Base-by-base conservation (phyloP, 2,113 vertebrate genomes). In the Albula goreensis region DNA sequence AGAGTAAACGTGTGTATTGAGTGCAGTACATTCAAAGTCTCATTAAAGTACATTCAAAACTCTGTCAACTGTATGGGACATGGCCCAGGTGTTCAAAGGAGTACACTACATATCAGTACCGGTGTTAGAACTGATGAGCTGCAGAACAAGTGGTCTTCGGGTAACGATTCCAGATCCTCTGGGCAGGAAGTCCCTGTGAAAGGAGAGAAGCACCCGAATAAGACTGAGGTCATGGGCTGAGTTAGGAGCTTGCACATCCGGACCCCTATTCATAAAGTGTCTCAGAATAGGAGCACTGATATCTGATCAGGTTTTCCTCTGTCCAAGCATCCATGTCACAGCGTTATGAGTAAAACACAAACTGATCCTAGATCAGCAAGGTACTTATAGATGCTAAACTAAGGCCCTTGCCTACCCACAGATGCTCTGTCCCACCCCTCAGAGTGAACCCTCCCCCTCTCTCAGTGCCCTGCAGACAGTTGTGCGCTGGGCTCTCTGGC, bases 111-210 rank as follows among this genome's bases (percentile, higher is more conserved):
- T 8, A 41, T 50, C 4, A 50, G 50, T 86, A 95, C 95, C 94
- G 85, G 91, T 83, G n/a, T 89, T 56, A 78, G 90, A 85, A 57
- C 82, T 90, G 48, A 95, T 92, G 63, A 96, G 93, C 90, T 96
- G 96, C 82, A 96, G 92, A 77, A 96, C 89, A 82, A 97, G 91
- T 66, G 95, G 95, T 86, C 93, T 91, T 48, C 94, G 93, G 60
- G 94, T 96, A 82, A 96, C 94, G 52, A 96, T 91, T 87, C 96
- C 95, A 85, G 94, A 93, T n/a, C 95, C 95, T n/a, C 95, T 92
- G 2, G 96, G 96, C 89, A 96, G 93, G 89, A 97, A 96, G 91
- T 97, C 94, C 90, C 95, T 95, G 89, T 53, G 60, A 88, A 56
- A 48, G 52, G 0, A 51, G 15, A 82, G 13, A 82, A 48, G 56